Conservation (phyloP, 37 sponge, comb jelly and placozoan species). For the Ephydatia muelleri region DNA sequence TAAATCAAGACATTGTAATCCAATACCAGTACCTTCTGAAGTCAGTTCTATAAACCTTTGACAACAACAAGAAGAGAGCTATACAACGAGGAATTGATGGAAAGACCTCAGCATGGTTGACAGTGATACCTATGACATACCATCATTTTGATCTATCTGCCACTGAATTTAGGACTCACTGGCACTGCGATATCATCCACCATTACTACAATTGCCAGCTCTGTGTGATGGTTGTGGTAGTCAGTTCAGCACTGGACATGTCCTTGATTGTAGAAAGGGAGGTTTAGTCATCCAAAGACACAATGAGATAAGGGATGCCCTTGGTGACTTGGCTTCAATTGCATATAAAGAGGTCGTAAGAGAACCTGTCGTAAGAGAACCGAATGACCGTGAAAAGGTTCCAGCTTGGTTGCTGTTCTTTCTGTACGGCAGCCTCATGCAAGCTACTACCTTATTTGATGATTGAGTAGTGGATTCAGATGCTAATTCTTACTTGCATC, state of each 20-base stretch:
- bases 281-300: conserved; percentile 33
- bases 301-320: conserved; percentile 53
- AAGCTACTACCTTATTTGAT: conserved; percentile 53
- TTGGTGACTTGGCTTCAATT: conserved; percentile 39
- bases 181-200: conserved; percentile 13
- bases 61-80: conserved; percentile 11
- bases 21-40: background rate
- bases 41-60: conserved; percentile 3
- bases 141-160: conserved; percentile 42
- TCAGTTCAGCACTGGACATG: conserved; percentile 10
- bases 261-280: conserved; percentile 43
- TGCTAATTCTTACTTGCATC: conserved; percentile 5
- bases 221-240: conserved; percentile 38
- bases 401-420: conserved; percentile 14
- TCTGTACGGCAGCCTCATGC: conserved; percentile 3
- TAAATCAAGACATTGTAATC: background rate
- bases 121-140: conserved; percentile 7
- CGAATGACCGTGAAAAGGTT: background rate
- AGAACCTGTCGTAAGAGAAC: conserved; percentile 46
- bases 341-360: conserved; percentile 31
- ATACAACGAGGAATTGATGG: too few relatives aligned
- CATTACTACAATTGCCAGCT: conserved; percentile 14
- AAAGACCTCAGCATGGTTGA: conserved; percentile 31
- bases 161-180: conserved; percentile 42
- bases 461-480: conserved; percentile 50